phyloP scores from a whole-genome alignment of 2,888 invertebrate species.

The Allophyes oxyacanthae region DNA sequence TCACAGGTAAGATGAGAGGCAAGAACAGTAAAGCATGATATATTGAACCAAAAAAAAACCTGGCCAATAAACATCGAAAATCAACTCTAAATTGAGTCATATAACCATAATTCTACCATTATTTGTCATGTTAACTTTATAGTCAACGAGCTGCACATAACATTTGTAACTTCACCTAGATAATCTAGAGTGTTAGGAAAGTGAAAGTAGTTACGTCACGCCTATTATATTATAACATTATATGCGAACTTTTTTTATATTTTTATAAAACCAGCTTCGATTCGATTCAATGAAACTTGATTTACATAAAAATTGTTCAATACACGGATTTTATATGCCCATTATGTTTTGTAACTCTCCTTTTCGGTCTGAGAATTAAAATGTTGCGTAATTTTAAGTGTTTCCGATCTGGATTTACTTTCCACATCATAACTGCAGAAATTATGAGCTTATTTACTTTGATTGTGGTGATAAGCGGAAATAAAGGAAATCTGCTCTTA shows the following conservation, averaged over 20 bases:
- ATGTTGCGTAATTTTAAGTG: conserved; percentile 29
- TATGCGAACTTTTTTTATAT: conserved; percentile 26
- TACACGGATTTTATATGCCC: conserved; percentile 4
- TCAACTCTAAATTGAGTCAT: conserved; percentile 24
- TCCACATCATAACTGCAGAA: conserved; percentile 29
- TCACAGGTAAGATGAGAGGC: conserved; percentile 26
- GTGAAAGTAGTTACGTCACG: conserved; percentile 63
- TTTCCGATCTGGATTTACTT: conserved; percentile 37
- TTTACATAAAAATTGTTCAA: conserved; percentile 9
- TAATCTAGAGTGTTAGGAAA: conserved; percentile 62
- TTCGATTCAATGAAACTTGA: conserved; percentile 26
- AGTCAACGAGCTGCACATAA: conserved; percentile 38
- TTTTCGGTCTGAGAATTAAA: conserved; percentile 1
- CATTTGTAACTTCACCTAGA: conserved; percentile 54
- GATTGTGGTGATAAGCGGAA: conserved; percentile 29
- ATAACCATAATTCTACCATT: conserved; percentile 17
- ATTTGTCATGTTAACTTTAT: conserved; percentile 7
- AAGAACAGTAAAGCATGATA: conserved; percentile 43
- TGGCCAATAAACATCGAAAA: conserved; percentile 22
- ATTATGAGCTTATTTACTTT: conserved; percentile 21
- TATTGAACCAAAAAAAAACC: conserved; percentile 24
- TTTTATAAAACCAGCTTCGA: conserved; percentile 31
- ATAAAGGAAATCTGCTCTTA: conserved; percentile 21
- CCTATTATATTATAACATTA: conserved; percentile 41
- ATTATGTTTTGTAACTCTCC: conserved; percentile 5